Conservation (phyloP, 2,797 vertebrate species). For the Esox lucius region DNA sequence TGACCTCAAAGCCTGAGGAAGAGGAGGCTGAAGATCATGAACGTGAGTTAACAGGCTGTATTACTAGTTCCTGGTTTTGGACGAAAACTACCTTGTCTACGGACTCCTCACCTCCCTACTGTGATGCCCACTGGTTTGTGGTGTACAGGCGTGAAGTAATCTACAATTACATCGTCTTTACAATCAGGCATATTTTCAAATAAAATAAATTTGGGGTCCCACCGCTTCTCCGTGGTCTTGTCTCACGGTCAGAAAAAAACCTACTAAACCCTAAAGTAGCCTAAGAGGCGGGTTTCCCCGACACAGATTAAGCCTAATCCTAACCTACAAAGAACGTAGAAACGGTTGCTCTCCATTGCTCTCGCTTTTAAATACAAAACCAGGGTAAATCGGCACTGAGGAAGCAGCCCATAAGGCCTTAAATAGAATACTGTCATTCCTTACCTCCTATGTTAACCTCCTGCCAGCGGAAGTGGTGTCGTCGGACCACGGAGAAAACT, state of each 20-base stretch:
- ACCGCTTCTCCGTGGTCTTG: background rate
- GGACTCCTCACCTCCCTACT: background rate
- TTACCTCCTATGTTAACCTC: conserved; percentile 86
- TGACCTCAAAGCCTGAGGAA: conserved; percentile 36
- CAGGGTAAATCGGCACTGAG: background rate
- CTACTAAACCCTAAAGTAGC: background rate
- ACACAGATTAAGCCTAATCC: background rate
- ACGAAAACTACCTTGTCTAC: background rate
- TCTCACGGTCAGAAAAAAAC: background rate
- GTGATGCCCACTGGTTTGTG: background rate
- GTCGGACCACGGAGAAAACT: conserved; percentile 90
- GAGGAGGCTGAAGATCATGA: background rate
- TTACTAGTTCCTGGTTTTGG: background rate
- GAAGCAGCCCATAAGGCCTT: background rate
- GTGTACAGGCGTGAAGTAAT: background rate
- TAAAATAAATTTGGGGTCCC: no score
- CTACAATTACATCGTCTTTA: background rate
- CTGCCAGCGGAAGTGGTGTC: conserved; percentile 91
- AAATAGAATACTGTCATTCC: background rate
- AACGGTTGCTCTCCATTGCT: background rate
- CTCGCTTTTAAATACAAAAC: background rate
- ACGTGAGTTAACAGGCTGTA: background rate
- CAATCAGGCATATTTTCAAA: no score
- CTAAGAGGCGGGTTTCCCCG: background rate
- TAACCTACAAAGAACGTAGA: background rate